Evolutionary conservation across 2,888 invertebrate species (phyloP).

Genomic region (Marronus borbonicus): DNA sequence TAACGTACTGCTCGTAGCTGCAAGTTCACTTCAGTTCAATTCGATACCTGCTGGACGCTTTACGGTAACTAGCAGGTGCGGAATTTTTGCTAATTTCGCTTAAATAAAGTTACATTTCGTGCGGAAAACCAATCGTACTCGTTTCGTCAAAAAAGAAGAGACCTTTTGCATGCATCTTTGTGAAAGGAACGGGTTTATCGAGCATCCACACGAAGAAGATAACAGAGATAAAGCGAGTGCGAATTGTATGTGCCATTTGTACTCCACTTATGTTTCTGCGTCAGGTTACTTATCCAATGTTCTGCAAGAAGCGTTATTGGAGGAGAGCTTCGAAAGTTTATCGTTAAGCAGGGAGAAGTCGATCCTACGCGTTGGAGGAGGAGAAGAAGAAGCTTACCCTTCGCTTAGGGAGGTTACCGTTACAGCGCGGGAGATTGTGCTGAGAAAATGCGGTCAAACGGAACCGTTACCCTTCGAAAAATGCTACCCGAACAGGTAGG

Average conservation of each 20-base stretch:
- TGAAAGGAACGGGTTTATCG: constrained; percentile 24
- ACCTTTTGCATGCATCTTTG: constrained; percentile 43
- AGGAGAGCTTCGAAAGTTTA: constrained; percentile 53
- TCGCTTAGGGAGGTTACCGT: constrained; percentile 52
- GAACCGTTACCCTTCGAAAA: constrained; percentile 77
- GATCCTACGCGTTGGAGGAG: constrained; percentile 23
- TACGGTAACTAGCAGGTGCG: no score
- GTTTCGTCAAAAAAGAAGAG: background rate
- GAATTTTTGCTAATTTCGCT: no score
- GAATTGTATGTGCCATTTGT: constrained; percentile 49
- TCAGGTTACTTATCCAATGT: constrained; percentile 53
- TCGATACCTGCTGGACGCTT: no score
- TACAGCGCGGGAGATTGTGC: constrained; percentile 70
- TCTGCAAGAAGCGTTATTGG: constrained; percentile 50
- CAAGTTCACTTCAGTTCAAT: no score
- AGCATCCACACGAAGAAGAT: constrained; percentile 3
- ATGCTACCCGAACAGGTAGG: constrained; percentile 79
- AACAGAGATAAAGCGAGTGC: constrained; percentile 4
- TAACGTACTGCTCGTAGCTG: no score
- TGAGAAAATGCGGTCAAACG: constrained; percentile 80
- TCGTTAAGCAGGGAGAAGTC: constrained; percentile 51
- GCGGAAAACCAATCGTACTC: no score
- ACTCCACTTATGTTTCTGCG: constrained; percentile 52
- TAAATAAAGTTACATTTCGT: no score
- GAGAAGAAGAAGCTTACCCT: constrained; percentile 8